Evolutionary conservation across 2,888 invertebrate species (phyloP), one percentile per base, ranked within the genome.

Genomic region (Drosophila ezoana): DNA sequence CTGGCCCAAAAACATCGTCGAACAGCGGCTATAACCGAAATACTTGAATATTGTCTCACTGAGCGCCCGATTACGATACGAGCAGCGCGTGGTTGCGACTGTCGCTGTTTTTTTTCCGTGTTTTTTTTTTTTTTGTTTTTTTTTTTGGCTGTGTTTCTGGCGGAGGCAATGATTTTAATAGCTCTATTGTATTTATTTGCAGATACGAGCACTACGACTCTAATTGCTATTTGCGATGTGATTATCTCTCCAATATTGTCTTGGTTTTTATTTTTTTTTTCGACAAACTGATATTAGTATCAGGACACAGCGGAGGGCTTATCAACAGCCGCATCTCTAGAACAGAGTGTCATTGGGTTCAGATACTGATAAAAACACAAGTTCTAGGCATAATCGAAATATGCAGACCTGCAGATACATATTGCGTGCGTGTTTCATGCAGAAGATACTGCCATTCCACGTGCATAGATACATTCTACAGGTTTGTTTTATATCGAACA

Each of bases 1-100:
- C 83, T 83, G 83, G 68, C 74, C 81, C 58, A 58, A 67, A 81
- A 65, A 14, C 77, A 63, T 35, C 56, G 40, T 53, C 60, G 43
- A 77, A 60, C 58, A 45, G 71, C 76, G 76, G 77, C 81, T 86
- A 81, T 86, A 83, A 65, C 76, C 77, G 49, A 79, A 82, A 68
- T 53, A 48, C 60, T 64, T 43, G 47, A 64, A 53, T 68, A 64
- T 51, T 44, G 65, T 61, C 65, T 66, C 68, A 47, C 69, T 28
- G 65, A 70, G 67, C 73, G 69, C 23, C 44, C 53, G 68, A 67
- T 72, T 73, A 62, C 72, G 54, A 45, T 65, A 49, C 71, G 61
- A 73, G 33, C 48, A 60, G 65, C 53, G 63, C 49, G 63, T 57
- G 58, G 45, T 51, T 59, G 59, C 23, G 40, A 47, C 40, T 72